These are phyloP conservation scores for Amphipoea oculea DNA, from an alignment of 2,888 invertebrate species.

Conservation along the genomic window DNA sequence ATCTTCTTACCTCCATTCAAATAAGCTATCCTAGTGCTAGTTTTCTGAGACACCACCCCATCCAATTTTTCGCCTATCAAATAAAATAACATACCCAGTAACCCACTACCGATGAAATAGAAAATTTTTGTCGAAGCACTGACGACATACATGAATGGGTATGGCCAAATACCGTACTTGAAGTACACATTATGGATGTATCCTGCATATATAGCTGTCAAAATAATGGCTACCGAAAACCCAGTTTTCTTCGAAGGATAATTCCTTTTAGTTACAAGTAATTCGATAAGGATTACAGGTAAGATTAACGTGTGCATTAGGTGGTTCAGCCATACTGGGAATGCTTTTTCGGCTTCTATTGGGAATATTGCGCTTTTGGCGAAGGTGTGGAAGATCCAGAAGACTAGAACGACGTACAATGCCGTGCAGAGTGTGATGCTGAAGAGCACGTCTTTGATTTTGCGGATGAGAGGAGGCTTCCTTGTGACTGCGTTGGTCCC, in stretches of 20 bases:
- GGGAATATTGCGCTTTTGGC: conserved; percentile 97
- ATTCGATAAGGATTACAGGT: conserved; percentile 94
- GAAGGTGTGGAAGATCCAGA: conserved; percentile 96
- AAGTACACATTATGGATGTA: conserved; percentile 93
- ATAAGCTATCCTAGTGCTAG: conserved; percentile 40
- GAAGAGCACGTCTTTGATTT: conserved; percentile 92
- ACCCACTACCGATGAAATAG: conserved; percentile 92
- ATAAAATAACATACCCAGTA: conserved; percentile 91
- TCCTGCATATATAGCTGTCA: conserved; percentile 92
- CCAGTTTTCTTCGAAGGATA: conserved; percentile 93
- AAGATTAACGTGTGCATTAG: conserved; percentile 96
- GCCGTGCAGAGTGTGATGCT: conserved; percentile 94
- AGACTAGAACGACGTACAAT: conserved; percentile 95
- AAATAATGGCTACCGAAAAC: conserved; percentile 88
- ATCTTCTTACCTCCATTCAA: conserved; percentile 60
- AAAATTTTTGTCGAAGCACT: conserved; percentile 92
- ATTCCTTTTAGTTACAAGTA: conserved; percentile 92
- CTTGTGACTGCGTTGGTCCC: conserved; percentile 92
- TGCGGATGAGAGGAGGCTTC: conserved; percentile 91
- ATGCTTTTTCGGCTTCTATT: conserved; percentile 92
- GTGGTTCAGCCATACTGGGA: conserved; percentile 97
- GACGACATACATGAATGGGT: conserved; percentile 95
- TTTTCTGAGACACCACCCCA: conserved; percentile 90
- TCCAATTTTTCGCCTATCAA: conserved; percentile 93
- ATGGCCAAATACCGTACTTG: conserved; percentile 95